phyloP scores from a whole-genome alignment of 2,888 invertebrate genomes.

The Meandrusa payeni region DNA sequence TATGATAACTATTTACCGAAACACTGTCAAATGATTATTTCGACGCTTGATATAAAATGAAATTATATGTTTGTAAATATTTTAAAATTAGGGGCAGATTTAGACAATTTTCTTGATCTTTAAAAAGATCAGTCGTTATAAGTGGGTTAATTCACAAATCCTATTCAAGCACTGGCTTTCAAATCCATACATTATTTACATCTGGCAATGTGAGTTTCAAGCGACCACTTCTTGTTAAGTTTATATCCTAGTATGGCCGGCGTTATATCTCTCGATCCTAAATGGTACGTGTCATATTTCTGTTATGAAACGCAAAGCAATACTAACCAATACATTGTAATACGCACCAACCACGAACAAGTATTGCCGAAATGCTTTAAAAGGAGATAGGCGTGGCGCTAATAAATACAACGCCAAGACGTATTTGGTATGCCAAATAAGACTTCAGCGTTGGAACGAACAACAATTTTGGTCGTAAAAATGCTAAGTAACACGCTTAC shows the following conservation, averaged over 20 bases:
- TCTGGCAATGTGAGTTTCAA: neutral
- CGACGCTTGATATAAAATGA: no score
- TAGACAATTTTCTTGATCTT: no score
- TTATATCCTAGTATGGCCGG: slow-evolving; percentile 14
- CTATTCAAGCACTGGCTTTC: neutral
- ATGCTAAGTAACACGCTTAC: slow-evolving; percentile 47
- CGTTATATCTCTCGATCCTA: slow-evolving; percentile 18
- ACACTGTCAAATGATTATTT: no score
- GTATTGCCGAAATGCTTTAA: slow-evolving; percentile 12
- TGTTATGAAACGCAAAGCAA: slow-evolving; percentile 14
- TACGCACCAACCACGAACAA: slow-evolving; percentile 18
- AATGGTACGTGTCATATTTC: slow-evolving; percentile 20
- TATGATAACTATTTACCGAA: no score
- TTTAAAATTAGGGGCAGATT: no score
- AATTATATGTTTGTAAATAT: no score
- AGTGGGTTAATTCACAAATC: no score
- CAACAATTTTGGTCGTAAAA: slow-evolving; percentile 33
- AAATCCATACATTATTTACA: slow-evolving; percentile 10
- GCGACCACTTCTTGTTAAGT: slow-evolving; percentile 3
- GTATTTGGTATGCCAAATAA: slow-evolving; percentile 28
- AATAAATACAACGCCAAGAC: slow-evolving; percentile 16
- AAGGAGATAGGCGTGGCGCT: slow-evolving; percentile 25
- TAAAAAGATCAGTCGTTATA: no score
- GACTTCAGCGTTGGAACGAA: slow-evolving; percentile 19
- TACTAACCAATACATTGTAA: slow-evolving; percentile 2